Evolutionary conservation across 2,797 vertebrate genomes (phyloP), one percentile per base, ranked within the genome.

Genomic region (Gallinago stenura): DNA sequence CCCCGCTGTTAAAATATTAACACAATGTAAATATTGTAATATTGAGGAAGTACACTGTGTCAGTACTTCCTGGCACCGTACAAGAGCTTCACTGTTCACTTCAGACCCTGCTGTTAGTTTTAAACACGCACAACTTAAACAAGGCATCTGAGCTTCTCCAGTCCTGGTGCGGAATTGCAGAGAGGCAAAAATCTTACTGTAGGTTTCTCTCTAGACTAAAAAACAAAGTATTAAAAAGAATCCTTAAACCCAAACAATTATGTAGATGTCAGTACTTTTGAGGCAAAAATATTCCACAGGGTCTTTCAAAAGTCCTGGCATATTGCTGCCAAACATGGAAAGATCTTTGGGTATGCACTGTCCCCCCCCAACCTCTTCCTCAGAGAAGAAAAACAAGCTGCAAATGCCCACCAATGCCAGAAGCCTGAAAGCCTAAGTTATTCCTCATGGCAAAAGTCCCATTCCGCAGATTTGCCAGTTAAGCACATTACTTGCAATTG

Each of bases 1-100:
- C 26, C 72, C 71, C 0, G 19, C 94, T 93, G 89, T 84, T 95
- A 95, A 96, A 96, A 96, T 91, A 97, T 96, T 93, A 96, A 96
- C 94, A 96, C 96, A 97, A 94, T 96, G 91, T 97, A 97, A 96
- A 96, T 96, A 96, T 88, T 96, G 89, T 96, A 97, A 96, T 96
- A 96, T 94, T 89, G 95, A 97, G 93, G 96, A 97, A 96, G 93
- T 95, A 95, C 96, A 94, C 93, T 95, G 93, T 96, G 96, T 97
- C 96, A 96, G 92, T 91, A 92, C 96, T 97, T 97, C 96, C 95
- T 96, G 96, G 95, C 96, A 93, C 77, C 3, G 0, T 41, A 96
- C 89, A 96, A 97, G 93, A 93, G 93, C 91, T 92, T 94, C 96
- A 96, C 93, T 96, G 96, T 97, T 96, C 91, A 48, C 77, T 93